Conservation (phyloP, 2,888 invertebrate species). For the Acleris emargana region DNA sequence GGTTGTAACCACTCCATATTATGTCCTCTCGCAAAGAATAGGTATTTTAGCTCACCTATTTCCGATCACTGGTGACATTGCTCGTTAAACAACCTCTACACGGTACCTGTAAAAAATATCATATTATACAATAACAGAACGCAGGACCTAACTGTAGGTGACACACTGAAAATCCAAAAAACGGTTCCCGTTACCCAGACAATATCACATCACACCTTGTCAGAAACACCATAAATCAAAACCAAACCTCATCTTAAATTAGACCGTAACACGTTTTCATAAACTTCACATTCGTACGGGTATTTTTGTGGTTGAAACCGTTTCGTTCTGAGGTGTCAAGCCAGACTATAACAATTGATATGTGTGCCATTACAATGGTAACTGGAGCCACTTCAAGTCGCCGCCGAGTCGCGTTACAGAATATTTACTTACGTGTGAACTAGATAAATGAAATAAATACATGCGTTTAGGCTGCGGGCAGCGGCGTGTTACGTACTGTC, state of each 20-base stretch:
- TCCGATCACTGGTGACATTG: too few species aligned
- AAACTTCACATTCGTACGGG: not conserved
- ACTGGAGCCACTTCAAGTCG: conserved; percentile 12
- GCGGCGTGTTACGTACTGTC: conserved; percentile 2
- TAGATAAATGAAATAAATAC: conserved; percentile 20
- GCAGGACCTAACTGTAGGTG: not conserved
- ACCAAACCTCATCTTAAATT: not conserved
- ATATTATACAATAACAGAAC: not conserved
- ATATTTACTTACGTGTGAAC: conserved; percentile 27
- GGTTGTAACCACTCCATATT: too few species aligned
- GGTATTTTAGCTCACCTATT: too few species aligned
- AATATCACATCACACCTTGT: not conserved
- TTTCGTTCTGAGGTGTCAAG: not conserved
- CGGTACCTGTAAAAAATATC: too few species aligned
- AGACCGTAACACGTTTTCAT: not conserved
- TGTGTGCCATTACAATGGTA: conserved; percentile 11
- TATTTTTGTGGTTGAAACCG: not conserved
- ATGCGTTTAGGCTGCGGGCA: conserved; percentile 15
- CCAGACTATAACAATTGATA: conserved; percentile 15
- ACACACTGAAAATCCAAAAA: conserved; percentile 5
- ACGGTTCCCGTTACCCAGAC: conserved; percentile 12
- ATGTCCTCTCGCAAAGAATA: too few species aligned
- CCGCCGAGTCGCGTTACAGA: conserved; percentile 15
- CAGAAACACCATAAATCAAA: not conserved
- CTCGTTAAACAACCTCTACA: too few species aligned